Evolutionary conservation across 2,888 invertebrate species (phyloP).

Genomic region (Hypsopygia costalis): DNA sequence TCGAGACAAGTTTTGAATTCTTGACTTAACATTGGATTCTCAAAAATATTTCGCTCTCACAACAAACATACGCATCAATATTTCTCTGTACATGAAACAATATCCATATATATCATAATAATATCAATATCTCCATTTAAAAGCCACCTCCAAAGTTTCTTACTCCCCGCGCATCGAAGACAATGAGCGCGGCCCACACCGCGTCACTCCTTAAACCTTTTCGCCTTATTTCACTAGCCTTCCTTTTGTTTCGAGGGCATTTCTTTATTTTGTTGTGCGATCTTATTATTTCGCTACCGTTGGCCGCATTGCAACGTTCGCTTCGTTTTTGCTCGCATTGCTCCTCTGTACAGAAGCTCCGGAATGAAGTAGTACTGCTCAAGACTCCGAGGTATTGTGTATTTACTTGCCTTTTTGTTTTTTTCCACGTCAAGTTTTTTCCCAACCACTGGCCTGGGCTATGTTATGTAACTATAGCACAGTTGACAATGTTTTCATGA

Average conservation of each 20-base stretch:
- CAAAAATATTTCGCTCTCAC: too few relatives aligned
- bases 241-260: conserved; percentile 73
- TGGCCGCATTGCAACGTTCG: conserved; percentile 61
- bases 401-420: conserved; percentile 57
- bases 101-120: too few relatives aligned
- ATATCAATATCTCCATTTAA: too few relatives aligned
- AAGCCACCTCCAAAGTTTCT: conserved; percentile 41
- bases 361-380: conserved; percentile 76
- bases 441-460: conserved; percentile 35
- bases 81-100: too few relatives aligned
- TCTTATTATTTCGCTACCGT: conserved; percentile 81
- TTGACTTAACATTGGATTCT: too few relatives aligned
- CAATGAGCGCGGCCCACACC: conserved; percentile 73
- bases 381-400: conserved; percentile 70
- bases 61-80: too few relatives aligned
- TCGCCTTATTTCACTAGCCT: conserved; percentile 75
- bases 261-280: conserved; percentile 79
- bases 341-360: conserved; percentile 41
- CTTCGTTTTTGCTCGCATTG: conserved; percentile 68
- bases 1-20: too few relatives aligned
- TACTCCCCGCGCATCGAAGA: conserved; percentile 33
- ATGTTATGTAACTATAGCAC: conserved; percentile 32
- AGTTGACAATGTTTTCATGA: neutral
- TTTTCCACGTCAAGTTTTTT: conserved; percentile 54
- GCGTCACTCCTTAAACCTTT: conserved; percentile 76